These are phyloP conservation scores for Megathymus violae DNA, from an alignment of 1,140 invertebrate species.

Conservation along the genomic window DNA sequence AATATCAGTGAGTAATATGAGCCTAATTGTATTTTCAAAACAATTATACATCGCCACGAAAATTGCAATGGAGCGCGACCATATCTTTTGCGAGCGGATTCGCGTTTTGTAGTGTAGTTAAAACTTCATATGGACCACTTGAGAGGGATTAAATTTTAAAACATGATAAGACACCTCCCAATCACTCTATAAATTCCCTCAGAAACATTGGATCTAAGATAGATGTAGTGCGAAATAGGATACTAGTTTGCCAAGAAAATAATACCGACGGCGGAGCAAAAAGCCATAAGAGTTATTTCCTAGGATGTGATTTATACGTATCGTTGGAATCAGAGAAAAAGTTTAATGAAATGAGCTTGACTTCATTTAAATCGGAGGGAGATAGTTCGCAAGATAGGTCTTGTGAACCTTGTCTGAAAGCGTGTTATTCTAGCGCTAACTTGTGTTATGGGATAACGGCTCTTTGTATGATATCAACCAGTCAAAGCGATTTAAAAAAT, in stretches of 20 bases:
- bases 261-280: conserved; percentile 25
- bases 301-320: conserved; percentile 32
- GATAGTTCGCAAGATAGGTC: conserved; percentile 10
- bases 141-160: too few relatives aligned
- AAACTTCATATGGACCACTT: too few relatives aligned
- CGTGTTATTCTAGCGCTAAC: background rate
- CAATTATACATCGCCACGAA: too few relatives aligned
- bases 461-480: conserved; percentile 37
- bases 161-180: too few relatives aligned
- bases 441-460: conserved; percentile 3
- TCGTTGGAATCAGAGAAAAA: conserved; percentile 30
- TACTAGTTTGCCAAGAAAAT: conserved; percentile 34
- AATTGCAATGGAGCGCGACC: too few relatives aligned
- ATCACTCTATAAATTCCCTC: background rate
- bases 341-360: conserved; percentile 19
- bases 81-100: too few relatives aligned
- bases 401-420: too few relatives aligned
- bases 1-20: too few relatives aligned
- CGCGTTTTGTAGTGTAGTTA: too few relatives aligned
- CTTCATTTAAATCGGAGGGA: conserved; percentile 25
- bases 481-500: too few relatives aligned
- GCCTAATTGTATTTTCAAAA: too few relatives aligned
- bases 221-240: conserved; percentile 28
- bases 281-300: conserved; percentile 27
- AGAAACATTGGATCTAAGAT: conserved; percentile 14